Evolutionary conservation across 2,888 invertebrate species (phyloP).

Genomic region (Proisotoma minuta): DNA sequence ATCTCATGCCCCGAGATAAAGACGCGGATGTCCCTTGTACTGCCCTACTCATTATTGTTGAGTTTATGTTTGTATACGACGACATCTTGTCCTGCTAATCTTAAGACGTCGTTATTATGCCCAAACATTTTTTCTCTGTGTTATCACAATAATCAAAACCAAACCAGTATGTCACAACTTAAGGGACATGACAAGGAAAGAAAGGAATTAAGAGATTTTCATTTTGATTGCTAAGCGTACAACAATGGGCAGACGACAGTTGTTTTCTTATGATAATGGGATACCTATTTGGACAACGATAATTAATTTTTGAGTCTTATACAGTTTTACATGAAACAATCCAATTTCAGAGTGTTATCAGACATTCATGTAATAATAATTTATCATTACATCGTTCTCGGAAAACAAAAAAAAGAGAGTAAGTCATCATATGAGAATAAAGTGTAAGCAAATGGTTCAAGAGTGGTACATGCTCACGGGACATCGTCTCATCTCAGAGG

Average conservation of each 20-base stretch:
- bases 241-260: no score
- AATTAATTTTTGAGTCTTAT: no score
- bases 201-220: not conserved
- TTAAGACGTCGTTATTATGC: slow-evolving; percentile 3
- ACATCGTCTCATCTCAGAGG: not conserved
- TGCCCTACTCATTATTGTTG: not conserved
- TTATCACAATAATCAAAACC: not conserved
- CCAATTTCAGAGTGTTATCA: no score
- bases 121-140: not conserved
- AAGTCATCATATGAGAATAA: not conserved
- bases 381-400: no score
- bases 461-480: not conserved
- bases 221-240: no score
- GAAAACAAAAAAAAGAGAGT: not conserved
- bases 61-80: not conserved
- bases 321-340: no score
- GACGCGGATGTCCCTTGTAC: not conserved
- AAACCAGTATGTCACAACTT: not conserved
- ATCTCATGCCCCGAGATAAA: slow-evolving; percentile 1
- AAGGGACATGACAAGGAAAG: not conserved
- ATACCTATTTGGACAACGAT: no score
- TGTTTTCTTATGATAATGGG: no score
- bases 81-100: not conserved
- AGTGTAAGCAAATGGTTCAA: not conserved
- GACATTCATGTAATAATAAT: no score